Percentiles rank a stretch among this genome's conserved stretches.
phyloP scores from a whole-genome alignment of 2,113 vertebrate species.

The Pterocles orientalis region DNA sequence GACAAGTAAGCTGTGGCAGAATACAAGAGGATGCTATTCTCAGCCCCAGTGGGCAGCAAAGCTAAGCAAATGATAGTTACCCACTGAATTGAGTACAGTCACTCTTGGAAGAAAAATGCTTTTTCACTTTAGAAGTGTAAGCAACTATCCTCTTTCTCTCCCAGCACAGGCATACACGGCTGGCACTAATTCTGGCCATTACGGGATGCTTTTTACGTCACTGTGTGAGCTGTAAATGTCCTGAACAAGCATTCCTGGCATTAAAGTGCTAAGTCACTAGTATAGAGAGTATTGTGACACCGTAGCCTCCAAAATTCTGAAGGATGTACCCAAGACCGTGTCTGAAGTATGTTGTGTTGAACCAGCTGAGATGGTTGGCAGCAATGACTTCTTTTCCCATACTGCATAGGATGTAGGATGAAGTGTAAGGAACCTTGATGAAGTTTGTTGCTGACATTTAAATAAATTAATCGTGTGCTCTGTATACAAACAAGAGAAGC shows the following conservation, averaged over 20 bases:
- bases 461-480: slow-evolving; percentile 24
- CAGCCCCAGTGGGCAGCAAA: background rate
- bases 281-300: background rate
- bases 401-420: background rate
- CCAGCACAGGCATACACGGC: background rate
- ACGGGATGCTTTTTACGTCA: background rate
- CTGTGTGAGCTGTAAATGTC: background rate
- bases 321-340: background rate
- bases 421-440: background rate
- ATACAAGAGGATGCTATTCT: background rate
- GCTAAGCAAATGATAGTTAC: background rate
- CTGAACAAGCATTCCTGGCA: background rate
- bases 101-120: background rate
- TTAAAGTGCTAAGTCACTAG: background rate
- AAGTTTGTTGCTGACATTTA: slow-evolving; percentile 50
- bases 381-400: background rate
- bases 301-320: background rate
- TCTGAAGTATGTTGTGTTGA: background rate
- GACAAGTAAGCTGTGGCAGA: background rate
- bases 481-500: slow-evolving; percentile 54
- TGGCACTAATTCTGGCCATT: background rate
- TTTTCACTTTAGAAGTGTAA: background rate
- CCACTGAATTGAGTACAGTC: background rate
- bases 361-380: background rate
- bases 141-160: background rate